phyloP scores from a whole-genome alignment of 2,113 vertebrate genomes.

The Marmota monax region DNA sequence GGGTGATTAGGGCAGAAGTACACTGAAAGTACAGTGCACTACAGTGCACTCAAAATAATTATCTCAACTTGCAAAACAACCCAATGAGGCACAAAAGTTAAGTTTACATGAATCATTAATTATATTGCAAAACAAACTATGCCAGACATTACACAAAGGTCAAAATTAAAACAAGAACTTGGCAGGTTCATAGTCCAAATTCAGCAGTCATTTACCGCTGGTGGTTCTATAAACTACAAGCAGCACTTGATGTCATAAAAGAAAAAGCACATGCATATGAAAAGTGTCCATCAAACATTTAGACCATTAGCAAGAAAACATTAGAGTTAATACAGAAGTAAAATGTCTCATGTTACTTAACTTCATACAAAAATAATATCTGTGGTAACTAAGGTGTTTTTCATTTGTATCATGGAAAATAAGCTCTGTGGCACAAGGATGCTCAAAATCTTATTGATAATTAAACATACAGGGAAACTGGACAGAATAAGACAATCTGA shows the following conservation, averaged over 20 bases:
- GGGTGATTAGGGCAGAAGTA: not conserved
- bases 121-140: not conserved
- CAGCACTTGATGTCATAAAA: not conserved
- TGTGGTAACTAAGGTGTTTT: not conserved
- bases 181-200: slow-evolving; percentile 23
- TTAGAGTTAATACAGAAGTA: not conserved
- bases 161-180: slow-evolving; percentile 61
- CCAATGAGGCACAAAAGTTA: not conserved
- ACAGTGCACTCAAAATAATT: slow-evolving; percentile 22
- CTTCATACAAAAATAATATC: not conserved
- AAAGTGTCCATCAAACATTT: not conserved
- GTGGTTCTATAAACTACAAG: not conserved
- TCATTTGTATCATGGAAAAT: not conserved
- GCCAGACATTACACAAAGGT: slow-evolving; percentile 20
- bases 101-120: slow-evolving; percentile 20
- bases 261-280: not conserved
- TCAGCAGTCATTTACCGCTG: not conserved
- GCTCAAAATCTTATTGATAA: not conserved
- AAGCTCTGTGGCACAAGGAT: not conserved
- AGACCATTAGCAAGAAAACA: slow-evolving; percentile 11
- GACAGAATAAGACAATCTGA: not conserved
- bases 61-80: slow-evolving; percentile 1
- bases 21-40: not conserved
- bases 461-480: not conserved
- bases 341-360: not conserved